A percentile compares a stretch with the other conserved stretches of the same genome.
These are phyloP conservation scores for Rhynchomys soricoides DNA, from an alignment of 2,113 vertebrate genomes.

Conservation along the genomic window DNA sequence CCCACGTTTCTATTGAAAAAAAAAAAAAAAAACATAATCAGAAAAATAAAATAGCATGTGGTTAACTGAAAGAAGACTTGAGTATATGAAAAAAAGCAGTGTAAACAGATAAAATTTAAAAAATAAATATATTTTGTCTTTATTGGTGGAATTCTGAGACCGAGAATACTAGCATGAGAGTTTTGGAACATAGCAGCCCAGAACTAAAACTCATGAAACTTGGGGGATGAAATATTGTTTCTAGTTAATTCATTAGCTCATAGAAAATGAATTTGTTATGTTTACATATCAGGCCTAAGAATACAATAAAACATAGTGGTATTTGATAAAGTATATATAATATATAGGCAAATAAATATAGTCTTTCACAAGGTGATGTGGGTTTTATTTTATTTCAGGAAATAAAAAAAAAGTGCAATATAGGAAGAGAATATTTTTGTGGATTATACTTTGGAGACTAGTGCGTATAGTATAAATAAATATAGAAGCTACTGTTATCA, in stretches of 20 bases:
- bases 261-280: background rate
- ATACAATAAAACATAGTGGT: background rate
- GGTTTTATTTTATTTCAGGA: background rate
- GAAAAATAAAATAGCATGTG: background rate
- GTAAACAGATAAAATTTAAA: background rate
- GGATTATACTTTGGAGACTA: background rate
- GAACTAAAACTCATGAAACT: background rate
- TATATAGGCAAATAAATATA: background rate
- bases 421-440: background rate
- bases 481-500: background rate
- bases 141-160: background rate
- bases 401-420: background rate
- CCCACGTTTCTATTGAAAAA: background rate
- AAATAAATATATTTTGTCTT: background rate
- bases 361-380: background rate
- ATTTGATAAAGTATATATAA: background rate
- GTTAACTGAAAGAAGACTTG: background rate
- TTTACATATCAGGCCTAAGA: background rate
- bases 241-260: background rate
- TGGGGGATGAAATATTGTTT: background rate
- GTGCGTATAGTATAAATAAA: background rate
- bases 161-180: background rate
- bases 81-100: background rate
- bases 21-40: background rate
- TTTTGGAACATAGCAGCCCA: background rate